A percentile compares a stretch with the other conserved stretches of the same genome.
phyloP scores from a whole-genome alignment of 1,140 invertebrate genomes.

The Cydia pomonella region DNA sequence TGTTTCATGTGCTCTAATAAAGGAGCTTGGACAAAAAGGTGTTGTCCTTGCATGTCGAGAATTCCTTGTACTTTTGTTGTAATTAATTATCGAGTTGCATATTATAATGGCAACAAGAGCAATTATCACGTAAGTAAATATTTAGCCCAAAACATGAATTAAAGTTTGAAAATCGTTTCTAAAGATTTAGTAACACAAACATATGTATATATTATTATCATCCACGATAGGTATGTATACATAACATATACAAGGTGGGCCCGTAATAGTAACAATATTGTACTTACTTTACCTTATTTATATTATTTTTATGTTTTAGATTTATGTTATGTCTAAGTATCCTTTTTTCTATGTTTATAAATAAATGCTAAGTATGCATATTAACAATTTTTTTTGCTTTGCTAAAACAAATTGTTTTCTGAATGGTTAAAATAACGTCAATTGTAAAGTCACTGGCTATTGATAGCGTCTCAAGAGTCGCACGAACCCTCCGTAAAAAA shows the following conservation, averaged over 20 bases:
- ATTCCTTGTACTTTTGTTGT: not conserved
- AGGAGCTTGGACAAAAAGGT: not conserved
- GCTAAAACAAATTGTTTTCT: no score
- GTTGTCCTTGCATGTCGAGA: not conserved
- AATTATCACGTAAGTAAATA: constrained; percentile 9
- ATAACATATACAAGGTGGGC: not conserved
- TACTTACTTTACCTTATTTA: not conserved
- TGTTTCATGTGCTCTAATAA: not conserved
- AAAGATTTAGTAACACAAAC: no score
- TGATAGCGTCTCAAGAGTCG: no score
- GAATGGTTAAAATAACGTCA: no score
- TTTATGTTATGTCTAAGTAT: no score
- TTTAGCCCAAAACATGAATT: not conserved
- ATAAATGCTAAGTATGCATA: no score
- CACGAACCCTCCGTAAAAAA: no score
- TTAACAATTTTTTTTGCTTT: no score
- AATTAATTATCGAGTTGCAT: not conserved
- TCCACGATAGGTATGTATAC: not conserved
- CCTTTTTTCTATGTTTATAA: no score
- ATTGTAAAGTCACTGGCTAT: no score
- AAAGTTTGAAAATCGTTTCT: not conserved
- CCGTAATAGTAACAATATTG: not conserved
- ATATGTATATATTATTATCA: not conserved
- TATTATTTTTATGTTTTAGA: no score
- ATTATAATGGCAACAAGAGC: not conserved